Evolutionary conservation across 2,797 vertebrate genomes (phyloP).

Genomic region (Vireo griseus): DNA sequence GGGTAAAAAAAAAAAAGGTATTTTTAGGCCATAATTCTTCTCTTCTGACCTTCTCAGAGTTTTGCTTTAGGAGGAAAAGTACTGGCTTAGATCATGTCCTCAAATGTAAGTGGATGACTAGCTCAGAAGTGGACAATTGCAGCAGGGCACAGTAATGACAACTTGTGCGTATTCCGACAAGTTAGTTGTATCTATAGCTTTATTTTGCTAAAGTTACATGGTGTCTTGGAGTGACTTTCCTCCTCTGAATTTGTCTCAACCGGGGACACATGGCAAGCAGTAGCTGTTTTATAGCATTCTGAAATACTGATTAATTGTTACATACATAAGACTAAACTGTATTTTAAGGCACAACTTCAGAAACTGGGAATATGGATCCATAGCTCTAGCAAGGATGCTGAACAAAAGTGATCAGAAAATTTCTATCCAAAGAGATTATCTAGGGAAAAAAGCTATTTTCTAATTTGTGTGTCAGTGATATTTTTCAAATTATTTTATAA

Average conservation of each 20-base stretch:
- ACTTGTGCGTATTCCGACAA: not conserved
- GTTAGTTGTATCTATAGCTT: not conserved
- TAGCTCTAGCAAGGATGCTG: not conserved
- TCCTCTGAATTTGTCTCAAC: too few relatives aligned
- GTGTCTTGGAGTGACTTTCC: too few relatives aligned
- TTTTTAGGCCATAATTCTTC: not conserved
- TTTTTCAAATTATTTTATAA: not conserved
- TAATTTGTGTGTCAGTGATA: not conserved
- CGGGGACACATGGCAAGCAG: not conserved
- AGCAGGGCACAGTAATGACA: not conserved
- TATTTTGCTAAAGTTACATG: not conserved
- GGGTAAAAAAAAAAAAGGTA: not conserved
- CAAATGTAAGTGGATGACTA: not conserved
- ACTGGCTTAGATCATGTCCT: not conserved
- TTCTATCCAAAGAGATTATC: not conserved
- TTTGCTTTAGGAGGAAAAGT: not conserved
- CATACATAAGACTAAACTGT: not conserved
- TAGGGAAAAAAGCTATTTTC: not conserved
- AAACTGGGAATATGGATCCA: not conserved
- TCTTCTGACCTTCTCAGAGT: not conserved
- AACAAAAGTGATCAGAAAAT: not conserved
- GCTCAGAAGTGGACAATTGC: not conserved
- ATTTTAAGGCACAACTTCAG: not conserved
- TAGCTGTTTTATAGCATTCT: not conserved
- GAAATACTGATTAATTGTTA: not conserved